Conservation (phyloP, 37 sponge, comb jelly and placozoan species). For the Tethya wilhelma region DNA sequence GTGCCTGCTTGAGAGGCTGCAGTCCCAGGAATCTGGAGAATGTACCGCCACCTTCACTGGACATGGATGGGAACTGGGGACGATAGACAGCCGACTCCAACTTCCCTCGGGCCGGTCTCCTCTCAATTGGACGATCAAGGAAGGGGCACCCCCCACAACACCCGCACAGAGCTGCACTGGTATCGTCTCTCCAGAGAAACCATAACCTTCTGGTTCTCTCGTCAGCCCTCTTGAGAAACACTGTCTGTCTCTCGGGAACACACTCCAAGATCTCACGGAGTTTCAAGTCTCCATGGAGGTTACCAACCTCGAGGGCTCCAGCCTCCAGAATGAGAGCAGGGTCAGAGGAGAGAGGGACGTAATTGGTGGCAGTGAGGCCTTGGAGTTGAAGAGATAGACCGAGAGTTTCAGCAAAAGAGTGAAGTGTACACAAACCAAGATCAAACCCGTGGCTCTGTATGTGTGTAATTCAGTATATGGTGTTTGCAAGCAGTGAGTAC, state of each 20-base stretch:
- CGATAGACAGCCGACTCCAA: slow-evolving; percentile 19
- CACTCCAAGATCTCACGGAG: slow-evolving; percentile 40
- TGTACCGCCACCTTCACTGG: not conserved
- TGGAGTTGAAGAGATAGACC: slow-evolving; percentile 50
- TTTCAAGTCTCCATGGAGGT: slow-evolving; percentile 44
- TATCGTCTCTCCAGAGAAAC: slow-evolving; percentile 54
- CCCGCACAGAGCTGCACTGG: slow-evolving; percentile 33
- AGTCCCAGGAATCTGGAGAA: slow-evolving; percentile 4
- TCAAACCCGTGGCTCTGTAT: slow-evolving; percentile 61
- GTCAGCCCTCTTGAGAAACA: slow-evolving; percentile 63
- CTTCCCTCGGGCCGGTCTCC: not conserved
- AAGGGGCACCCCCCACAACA: slow-evolving; percentile 76
- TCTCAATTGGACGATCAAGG: slow-evolving; percentile 20
- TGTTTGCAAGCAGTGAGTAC: not conserved
- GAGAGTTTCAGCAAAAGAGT: slow-evolving; percentile 28
- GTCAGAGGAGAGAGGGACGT: not conserved
- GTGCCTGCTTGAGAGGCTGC: slow-evolving; percentile 12
- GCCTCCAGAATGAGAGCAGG: slow-evolving; percentile 13
- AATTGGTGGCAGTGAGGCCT: slow-evolving; percentile 20
- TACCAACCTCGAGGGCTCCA: slow-evolving; percentile 35
- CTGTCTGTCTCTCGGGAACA: slow-evolving; percentile 48
- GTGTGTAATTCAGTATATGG: too few relatives aligned
- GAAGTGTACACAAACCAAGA: slow-evolving; percentile 55
- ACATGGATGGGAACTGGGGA: not conserved
- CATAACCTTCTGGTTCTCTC: slow-evolving; percentile 39